Evolutionary conservation across 1,140 invertebrate species (phyloP).

Genomic region (Vanessa tameamea): DNA sequence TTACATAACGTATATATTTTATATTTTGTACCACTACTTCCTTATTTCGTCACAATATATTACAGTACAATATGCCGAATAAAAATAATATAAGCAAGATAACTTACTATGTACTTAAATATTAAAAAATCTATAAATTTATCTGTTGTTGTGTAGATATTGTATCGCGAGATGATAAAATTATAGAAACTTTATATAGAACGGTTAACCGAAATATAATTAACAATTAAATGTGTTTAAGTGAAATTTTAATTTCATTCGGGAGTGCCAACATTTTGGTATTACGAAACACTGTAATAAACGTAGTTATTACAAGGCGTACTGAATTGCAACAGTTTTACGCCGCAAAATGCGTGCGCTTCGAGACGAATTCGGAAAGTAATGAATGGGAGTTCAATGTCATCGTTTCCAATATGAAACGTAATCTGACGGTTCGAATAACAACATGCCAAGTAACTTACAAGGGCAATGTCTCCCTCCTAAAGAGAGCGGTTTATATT

Average conservation of each 20-base stretch:
- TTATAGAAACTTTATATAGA: too few species aligned
- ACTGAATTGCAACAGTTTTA: conserved; percentile 12
- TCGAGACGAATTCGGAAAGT: conserved; percentile 33
- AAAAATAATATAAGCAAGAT: too few species aligned
- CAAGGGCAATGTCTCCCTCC: background rate
- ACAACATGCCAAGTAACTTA: background rate
- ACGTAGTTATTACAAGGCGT: conserved; percentile 11
- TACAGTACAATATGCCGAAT: too few species aligned
- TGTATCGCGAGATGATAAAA: too few species aligned
- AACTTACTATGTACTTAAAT: too few species aligned
- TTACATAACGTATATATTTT: too few species aligned
- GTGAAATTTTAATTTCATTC: conserved; percentile 5
- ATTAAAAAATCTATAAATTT: too few species aligned
- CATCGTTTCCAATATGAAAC: conserved; percentile 10
- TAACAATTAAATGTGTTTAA: background rate
- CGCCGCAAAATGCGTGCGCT: conserved; percentile 31
- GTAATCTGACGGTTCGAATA: conserved; percentile 2
- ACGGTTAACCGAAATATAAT: too few species aligned
- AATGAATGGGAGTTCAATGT: conserved; percentile 40
- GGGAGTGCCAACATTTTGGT: conserved; percentile 15
- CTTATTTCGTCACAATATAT: too few species aligned
- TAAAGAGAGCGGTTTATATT: background rate
- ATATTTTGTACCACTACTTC: too few species aligned
- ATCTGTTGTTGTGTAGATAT: too few species aligned
- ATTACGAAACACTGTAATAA: conserved; percentile 42